phyloP scores from a whole-genome alignment of 2,113 vertebrate species.

The Laticauda laticaudata region DNA sequence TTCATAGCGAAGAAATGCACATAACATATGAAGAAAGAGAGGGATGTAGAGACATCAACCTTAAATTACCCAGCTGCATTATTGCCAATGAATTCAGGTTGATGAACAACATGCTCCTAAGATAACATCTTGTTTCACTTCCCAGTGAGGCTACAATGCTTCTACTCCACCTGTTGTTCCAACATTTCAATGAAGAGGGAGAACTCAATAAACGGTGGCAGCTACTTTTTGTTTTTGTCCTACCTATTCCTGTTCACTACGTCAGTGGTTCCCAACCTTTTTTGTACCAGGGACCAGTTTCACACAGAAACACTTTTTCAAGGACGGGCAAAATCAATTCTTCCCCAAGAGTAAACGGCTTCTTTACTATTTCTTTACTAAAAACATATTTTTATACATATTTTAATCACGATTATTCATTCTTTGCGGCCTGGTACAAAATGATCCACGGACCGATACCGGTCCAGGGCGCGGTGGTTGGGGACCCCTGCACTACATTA shows the following conservation, averaged over 20 bases:
- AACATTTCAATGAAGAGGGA: neutral
- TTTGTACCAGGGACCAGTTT: too few relatives aligned
- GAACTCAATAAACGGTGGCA: neutral
- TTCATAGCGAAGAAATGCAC: neutral
- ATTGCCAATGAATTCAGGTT: neutral
- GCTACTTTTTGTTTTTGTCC: neutral
- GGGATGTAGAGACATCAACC: neutral
- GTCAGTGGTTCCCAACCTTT: too few relatives aligned
- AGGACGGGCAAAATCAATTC: too few relatives aligned
- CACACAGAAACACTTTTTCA: too few relatives aligned
- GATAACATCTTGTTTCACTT: neutral
- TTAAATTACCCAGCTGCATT: neutral
- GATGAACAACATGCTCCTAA: neutral
- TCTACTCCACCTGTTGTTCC: neutral
- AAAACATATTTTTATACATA: too few relatives aligned
- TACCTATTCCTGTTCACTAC: neutral
- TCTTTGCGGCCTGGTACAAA: too few relatives aligned
- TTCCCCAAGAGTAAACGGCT: too few relatives aligned
- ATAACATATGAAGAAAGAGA: neutral
- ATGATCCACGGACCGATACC: too few relatives aligned
- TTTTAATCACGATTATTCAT: too few relatives aligned
- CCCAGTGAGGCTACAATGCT: neutral
- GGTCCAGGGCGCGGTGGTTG: too few relatives aligned
- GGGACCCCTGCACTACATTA: neutral
- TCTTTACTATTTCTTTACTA: too few relatives aligned